Evolutionary conservation across 2,797 vertebrate genomes (phyloP).

Genomic region (Lacerta bilineata): DNA sequence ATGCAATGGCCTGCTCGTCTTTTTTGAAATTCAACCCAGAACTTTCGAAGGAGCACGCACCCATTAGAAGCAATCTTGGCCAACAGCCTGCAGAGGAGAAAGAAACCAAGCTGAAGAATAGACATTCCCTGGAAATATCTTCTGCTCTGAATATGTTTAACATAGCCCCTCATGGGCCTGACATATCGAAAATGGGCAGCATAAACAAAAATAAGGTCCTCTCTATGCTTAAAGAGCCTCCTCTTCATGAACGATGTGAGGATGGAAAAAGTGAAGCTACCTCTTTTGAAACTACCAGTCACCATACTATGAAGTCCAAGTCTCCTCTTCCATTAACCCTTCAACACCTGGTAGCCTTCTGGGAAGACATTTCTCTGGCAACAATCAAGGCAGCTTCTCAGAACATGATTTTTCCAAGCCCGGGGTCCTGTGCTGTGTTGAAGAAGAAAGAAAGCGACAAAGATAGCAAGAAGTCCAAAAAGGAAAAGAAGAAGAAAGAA

Average conservation of each 20-base stretch:
- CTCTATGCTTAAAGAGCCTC: constrained; percentile 98
- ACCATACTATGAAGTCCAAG: constrained; percentile 88
- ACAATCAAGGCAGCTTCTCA: constrained; percentile 99
- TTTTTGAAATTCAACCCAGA: constrained; percentile 99
- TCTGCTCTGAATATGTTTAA: constrained; percentile 99
- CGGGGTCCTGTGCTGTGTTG: constrained; percentile 96
- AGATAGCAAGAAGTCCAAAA: constrained; percentile 95
- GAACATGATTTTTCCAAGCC: constrained; percentile 99
- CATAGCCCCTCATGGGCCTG: constrained; percentile 95
- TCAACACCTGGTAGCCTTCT: constrained; percentile 97
- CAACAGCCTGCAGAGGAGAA: constrained; percentile 93
- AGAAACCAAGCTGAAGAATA: constrained; percentile 97
- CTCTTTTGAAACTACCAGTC: constrained; percentile 88
- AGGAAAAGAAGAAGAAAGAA: constrained; percentile 99
- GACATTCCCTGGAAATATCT: constrained; percentile 98
- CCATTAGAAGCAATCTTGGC: constrained; percentile 92
- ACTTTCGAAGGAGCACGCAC: constrained; percentile 96
- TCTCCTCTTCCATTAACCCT: constrained; percentile 95
- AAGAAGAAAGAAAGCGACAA: constrained; percentile 98
- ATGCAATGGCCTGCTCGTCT: constrained; percentile 99
- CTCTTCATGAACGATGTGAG: constrained; percentile 95
- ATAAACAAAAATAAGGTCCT: constrained; percentile 99
- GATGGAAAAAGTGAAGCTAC: constrained; percentile 90
- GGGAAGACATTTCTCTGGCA: constrained; percentile 99
- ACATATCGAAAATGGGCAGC: constrained; percentile 99